Conservation (phyloP, 2,113 vertebrate species). For the Vireo altiloquus region DNA sequence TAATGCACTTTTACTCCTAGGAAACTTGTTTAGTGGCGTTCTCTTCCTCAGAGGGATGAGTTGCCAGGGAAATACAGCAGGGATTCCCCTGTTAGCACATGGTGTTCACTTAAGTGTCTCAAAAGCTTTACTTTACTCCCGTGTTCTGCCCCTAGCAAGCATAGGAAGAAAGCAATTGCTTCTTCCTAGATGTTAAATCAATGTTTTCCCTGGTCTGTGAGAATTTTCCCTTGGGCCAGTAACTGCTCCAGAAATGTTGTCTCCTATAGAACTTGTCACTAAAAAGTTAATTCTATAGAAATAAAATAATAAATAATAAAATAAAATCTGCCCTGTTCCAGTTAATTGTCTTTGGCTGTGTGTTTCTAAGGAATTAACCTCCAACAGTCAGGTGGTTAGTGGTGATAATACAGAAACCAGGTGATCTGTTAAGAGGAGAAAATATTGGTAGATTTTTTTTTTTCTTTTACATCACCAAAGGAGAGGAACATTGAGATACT, state of each 20-base stretch:
- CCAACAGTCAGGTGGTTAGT: neutral
- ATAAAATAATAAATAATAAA: too few relatives aligned
- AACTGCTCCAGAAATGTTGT: slow-evolving; percentile 55
- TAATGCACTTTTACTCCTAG: neutral
- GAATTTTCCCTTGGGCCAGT: neutral
- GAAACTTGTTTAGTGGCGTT: neutral
- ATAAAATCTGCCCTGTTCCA: neutral
- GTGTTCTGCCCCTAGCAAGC: neutral
- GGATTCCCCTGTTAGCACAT: slow-evolving; percentile 7
- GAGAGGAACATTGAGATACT: neutral
- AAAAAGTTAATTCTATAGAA: neutral
- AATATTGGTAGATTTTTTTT: neutral
- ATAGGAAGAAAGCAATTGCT: neutral
- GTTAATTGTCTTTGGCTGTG: neutral
- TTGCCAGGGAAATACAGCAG: neutral
- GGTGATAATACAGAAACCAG: neutral
- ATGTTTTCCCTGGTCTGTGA: neutral
- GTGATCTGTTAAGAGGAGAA: neutral
- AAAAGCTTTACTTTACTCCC: neutral
- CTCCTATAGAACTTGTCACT: neutral
- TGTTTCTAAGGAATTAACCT: neutral
- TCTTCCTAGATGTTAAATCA: slow-evolving; percentile 6
- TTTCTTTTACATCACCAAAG: neutral
- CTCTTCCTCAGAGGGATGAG: neutral
- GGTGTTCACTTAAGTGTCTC: neutral